Base-by-base conservation (phyloP, 1,140 invertebrate genomes). In the Planococcus citri region DNA sequence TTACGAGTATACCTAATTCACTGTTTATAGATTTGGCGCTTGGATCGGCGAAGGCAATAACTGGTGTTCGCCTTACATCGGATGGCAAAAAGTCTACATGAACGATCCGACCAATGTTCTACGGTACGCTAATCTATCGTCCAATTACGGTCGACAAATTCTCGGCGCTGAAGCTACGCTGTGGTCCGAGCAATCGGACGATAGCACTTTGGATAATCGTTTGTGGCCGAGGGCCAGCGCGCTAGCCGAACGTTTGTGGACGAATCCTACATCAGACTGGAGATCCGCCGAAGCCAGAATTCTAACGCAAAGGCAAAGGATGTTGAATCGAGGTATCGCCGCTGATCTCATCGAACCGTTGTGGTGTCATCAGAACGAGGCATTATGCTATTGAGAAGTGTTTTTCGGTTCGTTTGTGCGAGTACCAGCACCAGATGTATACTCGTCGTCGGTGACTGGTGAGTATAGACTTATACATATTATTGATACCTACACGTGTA, bases 11-110 rank as follows among this genome's bases (percentile, higher is more conserved):
- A 51, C 4, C 10, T 6, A 9, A 51, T 20, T n/a, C 17, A 51
- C 10, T 51, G 41, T 70, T 76, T 74, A 12, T 68, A 82, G 80
- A 69, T 82, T 79, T 71, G 78, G 72, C 60, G 80, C 80, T n/a
- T 86, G 84, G 84, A 75, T 85, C 29, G 82, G 82, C 14, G 77
- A 78, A 77, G 85, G 85, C 17, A 88, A 87, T 73, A 92, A 92
- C 76, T 92, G 90, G 91, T 93, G 91, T 77, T 84, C 88, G 0
- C 91, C 91, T 0, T 93, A 92, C 77, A 93, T 89, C 76, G 87
- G 88, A 1, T 94, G 91, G 91, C 90, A 94, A 77, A 87, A 86
- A 73, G 83, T 92, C 9, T 94, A 93, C 74, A 82, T 87, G 6
- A 92, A 92, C 76, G 86, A 84, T 72, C 85, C 88, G 0, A 77